Evolutionary conservation across 2,888 invertebrate genomes (phyloP), one percentile per base, ranked within the genome.

Genomic region (Andrena praecox): DNA sequence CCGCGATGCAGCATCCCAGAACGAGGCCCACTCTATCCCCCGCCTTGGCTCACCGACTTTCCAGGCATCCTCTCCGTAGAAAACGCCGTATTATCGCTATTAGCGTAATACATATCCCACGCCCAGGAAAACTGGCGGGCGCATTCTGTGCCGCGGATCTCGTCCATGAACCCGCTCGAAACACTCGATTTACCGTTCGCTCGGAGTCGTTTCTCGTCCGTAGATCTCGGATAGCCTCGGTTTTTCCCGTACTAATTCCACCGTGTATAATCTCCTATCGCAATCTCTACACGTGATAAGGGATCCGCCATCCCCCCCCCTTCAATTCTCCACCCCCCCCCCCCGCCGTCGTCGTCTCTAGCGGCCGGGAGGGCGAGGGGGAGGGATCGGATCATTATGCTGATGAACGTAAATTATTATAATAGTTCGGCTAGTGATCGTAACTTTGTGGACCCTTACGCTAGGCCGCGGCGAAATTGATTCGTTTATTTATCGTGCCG

Each of bases 51-150:
- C 59, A 74, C 70, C 63, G 75, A 78, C 83, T 84, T 89, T 87
- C 77, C 79, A 83, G 84, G 81, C 74, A 80, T 77, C 86, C 85
- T 88, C 48, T 87, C 76, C 86, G 77, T 71, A 86, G 88, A 89
- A 42, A 90, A 88, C 89, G 86, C 83, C 77, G 87, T 84, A 91
- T 91, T 92, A 92, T 92, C 90, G 90, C 90, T 88, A 92, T 92
- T 92, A 92, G 86, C 83, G 87, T 89, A 91, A 91, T 89, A 89
- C 88, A 88, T 89, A 88, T 77, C 82, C 78, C 76, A 75, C 76
- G 75, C 62, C 70, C 69, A 62, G 50, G 70, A 64, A 63, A 83
- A 74, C 70, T 67, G 68, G 4, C 54, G 12, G 68, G 62, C 75
- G 20, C 77, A 77, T 83, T 84, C 85, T 78, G 80, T 82, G 81